phyloP scores from a whole-genome alignment of 53 echinoderm and acorn worm genomes.

The Paracentrotus lividus region DNA sequence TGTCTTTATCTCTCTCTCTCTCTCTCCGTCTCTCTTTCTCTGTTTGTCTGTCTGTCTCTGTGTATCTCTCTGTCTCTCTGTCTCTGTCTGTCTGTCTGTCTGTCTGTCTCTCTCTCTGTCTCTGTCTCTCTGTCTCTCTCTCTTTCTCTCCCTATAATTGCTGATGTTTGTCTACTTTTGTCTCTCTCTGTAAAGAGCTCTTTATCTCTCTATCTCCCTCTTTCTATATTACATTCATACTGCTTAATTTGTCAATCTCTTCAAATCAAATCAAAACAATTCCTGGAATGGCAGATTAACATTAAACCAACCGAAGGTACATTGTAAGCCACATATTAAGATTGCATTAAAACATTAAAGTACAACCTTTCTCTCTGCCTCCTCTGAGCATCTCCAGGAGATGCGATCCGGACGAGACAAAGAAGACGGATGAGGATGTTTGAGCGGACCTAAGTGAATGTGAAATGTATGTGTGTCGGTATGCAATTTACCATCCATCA shows the following conservation, averaged over 20 bases:
- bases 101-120: not conserved
- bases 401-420: slow-evolving; percentile 18
- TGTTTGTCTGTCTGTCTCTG: not conserved
- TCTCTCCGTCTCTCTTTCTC: not conserved
- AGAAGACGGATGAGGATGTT: not conserved
- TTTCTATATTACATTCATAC: not conserved
- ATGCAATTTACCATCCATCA: slow-evolving; percentile 18
- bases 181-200: slow-evolving; percentile 20
- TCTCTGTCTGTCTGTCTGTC: not conserved
- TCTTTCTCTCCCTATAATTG: not conserved
- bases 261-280: not conserved
- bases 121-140: not conserved
- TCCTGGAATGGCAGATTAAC: not conserved
- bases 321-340: too few relatives aligned
- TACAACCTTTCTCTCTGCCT: not conserved
- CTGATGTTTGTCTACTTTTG: too few relatives aligned
- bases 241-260: too few relatives aligned
- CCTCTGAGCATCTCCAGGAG: not conserved
- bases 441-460: not conserved
- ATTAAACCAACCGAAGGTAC: not conserved
- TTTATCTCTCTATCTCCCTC: slow-evolving; percentile 22
- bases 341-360: not conserved
- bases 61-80: not conserved
- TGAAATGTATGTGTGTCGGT: slow-evolving; percentile 37
- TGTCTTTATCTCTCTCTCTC: not conserved